A percentile compares a stretch with the other conserved stretches of the same genome.
These are phyloP conservation scores for Premnoplex brunnescens DNA, from an alignment of 2,797 vertebrate species.

Conservation along the genomic window DNA sequence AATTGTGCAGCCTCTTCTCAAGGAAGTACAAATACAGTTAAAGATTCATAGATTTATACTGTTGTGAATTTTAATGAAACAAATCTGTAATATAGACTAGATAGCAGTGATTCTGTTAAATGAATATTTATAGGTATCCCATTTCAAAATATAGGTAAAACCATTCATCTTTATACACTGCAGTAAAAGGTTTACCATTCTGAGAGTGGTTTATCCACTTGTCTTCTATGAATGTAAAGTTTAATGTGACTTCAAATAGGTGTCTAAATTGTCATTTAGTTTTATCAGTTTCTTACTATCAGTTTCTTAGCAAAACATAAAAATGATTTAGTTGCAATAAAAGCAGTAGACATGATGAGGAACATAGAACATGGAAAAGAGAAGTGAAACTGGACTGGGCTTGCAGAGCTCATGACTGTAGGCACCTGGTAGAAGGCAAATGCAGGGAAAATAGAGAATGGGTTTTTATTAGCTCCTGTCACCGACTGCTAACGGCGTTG, in stretches of 20 bases:
- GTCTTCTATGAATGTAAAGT: conserved; percentile 17
- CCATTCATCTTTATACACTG: conserved; percentile 45
- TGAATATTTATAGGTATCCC: conserved; percentile 37
- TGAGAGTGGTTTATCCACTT: conserved; percentile 10
- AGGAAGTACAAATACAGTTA: conserved; percentile 56
- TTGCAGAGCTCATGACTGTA: neutral
- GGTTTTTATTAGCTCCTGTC: neutral
- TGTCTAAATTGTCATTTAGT: conserved; percentile 54
- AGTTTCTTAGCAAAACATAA: conserved; percentile 40
- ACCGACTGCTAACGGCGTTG: neutral
- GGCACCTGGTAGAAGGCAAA: neutral
- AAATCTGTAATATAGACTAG: conserved; percentile 4
- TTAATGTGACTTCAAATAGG: conserved; percentile 52
- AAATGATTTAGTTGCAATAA: conserved; percentile 39
- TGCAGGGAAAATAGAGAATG: neutral
- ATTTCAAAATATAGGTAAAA: conserved; percentile 58
- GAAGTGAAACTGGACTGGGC: neutral
- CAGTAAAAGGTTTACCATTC: conserved; percentile 40
- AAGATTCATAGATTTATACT: conserved; percentile 59
- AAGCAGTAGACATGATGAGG: neutral
- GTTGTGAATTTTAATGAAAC: conserved; percentile 69
- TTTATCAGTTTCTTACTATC: conserved; percentile 53
- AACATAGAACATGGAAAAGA: neutral
- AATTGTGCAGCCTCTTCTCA: conserved; percentile 31
- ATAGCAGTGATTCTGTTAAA: conserved; percentile 9